Evolutionary conservation across 2,888 invertebrate genomes (phyloP), one percentile per base, ranked within the genome.

Genomic region (Harpagoxenus sublaevis): DNA sequence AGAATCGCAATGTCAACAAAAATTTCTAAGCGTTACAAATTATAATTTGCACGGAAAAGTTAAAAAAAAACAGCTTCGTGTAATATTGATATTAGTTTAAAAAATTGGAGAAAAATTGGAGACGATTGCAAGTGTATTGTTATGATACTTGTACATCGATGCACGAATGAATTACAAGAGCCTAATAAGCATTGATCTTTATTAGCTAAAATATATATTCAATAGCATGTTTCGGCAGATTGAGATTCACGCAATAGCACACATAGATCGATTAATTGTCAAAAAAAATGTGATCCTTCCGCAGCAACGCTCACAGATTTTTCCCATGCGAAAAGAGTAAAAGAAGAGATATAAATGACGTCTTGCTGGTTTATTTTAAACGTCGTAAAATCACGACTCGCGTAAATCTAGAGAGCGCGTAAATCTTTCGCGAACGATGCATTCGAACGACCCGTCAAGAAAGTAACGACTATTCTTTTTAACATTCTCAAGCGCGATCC

Each of bases 401-500:
- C 63, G 62, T 31, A 35, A 60, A 85, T 74, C 74, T 57, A 65
- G 39, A 28, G 60, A 28, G 60, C n/a, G 42, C 81, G 81, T 82
- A 87, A 86, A 89, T 89, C 88, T 89, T 57, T 70, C 48, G 23
- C 45, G 63, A 71, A 63, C 68, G 82, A 53, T 62, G 84, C 79
- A 79, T 83, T 78, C 57, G 51, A 82, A 83, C 68, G 73, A 68
- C 55, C 48, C 85, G 65, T 83, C 78, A 70, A 60, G 83, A 83
- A 82, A 60, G 82, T 83, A 89, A 89, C 84, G 83, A 89, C 71
- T 84, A 74, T 89, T 86, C 81, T 63, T 81, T 81, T 78, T 18
- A 71, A 66, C 12, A 66, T 84, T 71, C 86, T 82, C 35, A 6
- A 35, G 35, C 35, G 35, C 83, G 83, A 86, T 55, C 73, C 68